Evolutionary conservation across 92 coral and sea anemone genomes (phyloP), one percentile per base, ranked within the genome.

Genomic region (Palythoa caribaeorum): DNA sequence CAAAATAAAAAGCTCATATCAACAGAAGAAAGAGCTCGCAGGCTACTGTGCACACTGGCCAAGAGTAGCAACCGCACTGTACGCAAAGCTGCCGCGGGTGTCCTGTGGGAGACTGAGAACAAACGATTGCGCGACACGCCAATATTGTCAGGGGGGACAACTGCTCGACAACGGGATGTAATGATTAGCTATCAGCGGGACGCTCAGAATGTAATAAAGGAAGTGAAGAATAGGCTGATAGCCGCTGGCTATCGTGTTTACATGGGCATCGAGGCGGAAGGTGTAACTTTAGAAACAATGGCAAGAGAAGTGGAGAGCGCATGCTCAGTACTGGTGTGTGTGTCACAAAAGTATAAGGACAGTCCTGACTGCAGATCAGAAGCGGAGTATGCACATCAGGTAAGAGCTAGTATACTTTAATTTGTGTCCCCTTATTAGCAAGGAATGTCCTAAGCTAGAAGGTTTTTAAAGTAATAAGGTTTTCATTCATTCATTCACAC

Each of bases 111-210:
- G 86, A 79, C 91, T 21, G 92, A 78, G 53, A 92, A 90, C 9
- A 91, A 91, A 72, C 81, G 78, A 54, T 65, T 8, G 53, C 39
- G 83, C 6, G 73, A 4, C 12, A 73, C 77, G 35, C 37, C n/a
- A 6, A 37, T 10, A 48, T 44, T 28, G 17, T 52, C 65, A 19
- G 66, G 66, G 75, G 75, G 77, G 53, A 5, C 55, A 38, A 59
- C 71, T 54, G 15, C 19, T 19, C 71, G 36, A 57, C 70, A 40
- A 53, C 86, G 87, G 66, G 93, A 93, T 83, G 90, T 93, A 52
- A 90, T 93, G 95, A 93, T 93, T 60, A 93, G 95, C 59, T 93
- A 93, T 79, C 95, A 93, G 79, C 88, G 93, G 95, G 93, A 93
- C 44, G 86, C 79, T 15, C 93, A 90, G 87, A 84, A 79, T 57